Evolutionary conservation across 2,888 invertebrate species (phyloP), one percentile per base, ranked within the genome.

Genomic region (Ptychoptera contaminata): DNA sequence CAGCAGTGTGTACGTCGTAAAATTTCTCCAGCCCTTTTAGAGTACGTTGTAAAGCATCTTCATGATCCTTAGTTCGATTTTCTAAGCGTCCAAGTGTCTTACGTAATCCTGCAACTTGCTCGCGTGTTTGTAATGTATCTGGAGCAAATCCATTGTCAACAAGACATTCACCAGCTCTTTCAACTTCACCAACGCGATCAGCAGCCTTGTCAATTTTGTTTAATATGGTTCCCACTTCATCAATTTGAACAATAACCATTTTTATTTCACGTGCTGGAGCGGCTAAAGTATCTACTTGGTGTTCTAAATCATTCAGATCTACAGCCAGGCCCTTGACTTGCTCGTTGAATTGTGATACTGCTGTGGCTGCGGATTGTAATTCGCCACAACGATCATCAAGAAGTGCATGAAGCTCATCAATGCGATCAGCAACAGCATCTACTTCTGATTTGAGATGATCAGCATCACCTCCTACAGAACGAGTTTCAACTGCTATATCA

Each of bases 241-340:
- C 83, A 37, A 90, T 71, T 65, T 96, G 96, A 7, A 69, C 72
- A 23, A 80, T 74, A 0, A 96, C 83, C 0, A 79, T 77, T 59
- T 87, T 85, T 38, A 91, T 74, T 60, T 94, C 94, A 14, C 94
- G 74, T 1, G 81, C 92, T 0, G 91, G 81, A 1, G 93, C 82
- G 56, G 82, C 81, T 76, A 93, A 83, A 32, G 73, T 68, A 56
- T 90, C 88, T 34, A 94, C 66, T 52, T 91, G 86, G 45, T 77
- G 77, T 58, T 94, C 93, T 43, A 94, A 65, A 44, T 77, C 78
- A 0, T 79, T 73, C 2, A 94, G 65, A 58, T 91, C 83, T 50
- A 80, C 73, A 15, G 78, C 77, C 2, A 92, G 69, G 36, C 65
- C 71, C 65, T 90, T 91, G 11, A 90, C 80, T 67, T 85, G 81